Evolutionary conservation across 2,888 invertebrate species (phyloP), one percentile per base, ranked within the genome.

Genomic region (Atrina japonica): DNA sequence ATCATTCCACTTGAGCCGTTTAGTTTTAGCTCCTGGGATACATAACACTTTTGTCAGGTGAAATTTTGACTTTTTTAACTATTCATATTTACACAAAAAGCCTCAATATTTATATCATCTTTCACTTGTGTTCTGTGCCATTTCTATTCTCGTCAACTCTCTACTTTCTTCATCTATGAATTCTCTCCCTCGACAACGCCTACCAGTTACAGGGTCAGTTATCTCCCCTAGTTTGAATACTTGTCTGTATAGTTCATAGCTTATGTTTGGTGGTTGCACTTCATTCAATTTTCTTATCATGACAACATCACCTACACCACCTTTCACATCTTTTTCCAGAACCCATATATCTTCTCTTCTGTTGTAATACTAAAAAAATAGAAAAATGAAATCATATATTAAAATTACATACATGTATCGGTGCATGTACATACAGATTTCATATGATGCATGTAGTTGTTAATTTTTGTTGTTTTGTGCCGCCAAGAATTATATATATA

Each of bases 201-300:
- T 60, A 5, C 88, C 88, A 23, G 88, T 88, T 5, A 88, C 69
- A n/a, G 88, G 88, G 66, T 87, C 88, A 16, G 80, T 75, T 6
- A 77, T 75, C 3, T 73, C 73, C 16, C 88, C 88, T 25, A 80
- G 66, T 66, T 83, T 80, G 66, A 80, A 88, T 35, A 88, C 72
- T 3, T 81, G 67, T 35, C 83, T 82, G 25, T 78, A 73, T 18
- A 88, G 66, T 70, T 82, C 70, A 72, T 83, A 75, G 21, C 61
- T 72, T 47, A 86, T 76, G 3, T 75, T 58, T 14, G 75, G 67
- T 45, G 73, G 65, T 30, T 75, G 41, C 52, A 69, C 71, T 41
- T 83, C 73, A 3, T 71, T 47, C 30, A 83, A 30, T 60, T 77
- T 63, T 50, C 77, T 73, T 30, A 85, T 76, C 9, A 84, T 63